Percentiles rank a stretch among this genome's conserved stretches.
phyloP scores from a whole-genome alignment of 2,888 invertebrate genomes.

The Melieria picta region DNA sequence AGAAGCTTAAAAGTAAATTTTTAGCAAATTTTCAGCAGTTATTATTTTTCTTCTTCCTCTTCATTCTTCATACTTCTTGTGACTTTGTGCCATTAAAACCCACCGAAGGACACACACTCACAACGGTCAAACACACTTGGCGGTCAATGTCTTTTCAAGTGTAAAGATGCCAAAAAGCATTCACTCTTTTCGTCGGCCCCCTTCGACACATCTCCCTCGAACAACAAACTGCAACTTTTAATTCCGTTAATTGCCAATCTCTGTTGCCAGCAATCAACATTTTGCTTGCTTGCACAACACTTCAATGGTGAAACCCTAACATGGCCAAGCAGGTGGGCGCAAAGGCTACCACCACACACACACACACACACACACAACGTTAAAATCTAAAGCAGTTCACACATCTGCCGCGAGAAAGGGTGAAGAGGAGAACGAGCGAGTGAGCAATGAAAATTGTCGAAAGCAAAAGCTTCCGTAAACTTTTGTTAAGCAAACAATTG shows the following conservation, averaged over 20 bases:
- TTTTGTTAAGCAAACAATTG: constrained; percentile 61
- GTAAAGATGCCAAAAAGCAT: not conserved
- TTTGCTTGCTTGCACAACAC: constrained; percentile 60
- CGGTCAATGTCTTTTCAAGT: constrained; percentile 30
- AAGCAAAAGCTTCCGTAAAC: constrained; percentile 50
- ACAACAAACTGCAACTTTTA: constrained; percentile 61
- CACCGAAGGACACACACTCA: not conserved
- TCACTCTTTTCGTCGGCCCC: not conserved
- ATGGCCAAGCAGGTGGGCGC: not conserved
- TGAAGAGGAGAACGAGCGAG: not conserved
- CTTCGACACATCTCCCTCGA: constrained; percentile 18
- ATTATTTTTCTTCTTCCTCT: too few species aligned
- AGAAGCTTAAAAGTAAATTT: too few species aligned
- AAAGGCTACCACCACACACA: not conserved
- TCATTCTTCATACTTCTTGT: too few species aligned
- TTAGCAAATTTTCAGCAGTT: too few species aligned
- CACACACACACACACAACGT: not conserved
- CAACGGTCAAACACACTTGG: constrained; percentile 39
- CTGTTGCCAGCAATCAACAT: constrained; percentile 61
- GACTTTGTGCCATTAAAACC: too few species aligned
- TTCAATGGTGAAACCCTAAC: constrained; percentile 45
- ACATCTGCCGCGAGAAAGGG: not conserved
- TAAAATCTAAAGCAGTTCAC: not conserved
- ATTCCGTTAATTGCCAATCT: constrained; percentile 66
- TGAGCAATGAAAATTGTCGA: not conserved